phyloP scores from a whole-genome alignment of 1,140 invertebrate genomes.

The Drosophila athabasca region DNA sequence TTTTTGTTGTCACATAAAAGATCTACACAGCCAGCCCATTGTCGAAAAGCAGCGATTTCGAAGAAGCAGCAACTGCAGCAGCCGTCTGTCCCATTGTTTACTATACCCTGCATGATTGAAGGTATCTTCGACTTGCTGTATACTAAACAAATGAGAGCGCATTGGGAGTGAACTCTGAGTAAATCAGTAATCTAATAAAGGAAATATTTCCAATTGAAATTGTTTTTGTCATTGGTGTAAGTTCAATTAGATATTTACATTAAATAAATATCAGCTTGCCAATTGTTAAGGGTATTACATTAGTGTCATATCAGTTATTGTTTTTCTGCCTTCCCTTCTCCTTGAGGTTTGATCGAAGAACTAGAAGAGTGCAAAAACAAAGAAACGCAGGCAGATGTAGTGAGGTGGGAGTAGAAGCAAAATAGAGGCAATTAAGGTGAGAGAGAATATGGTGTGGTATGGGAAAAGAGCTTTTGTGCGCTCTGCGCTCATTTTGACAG shows the following conservation, averaged over 20 bases:
- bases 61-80: constrained; percentile 42
- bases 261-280: neutral
- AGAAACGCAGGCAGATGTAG: constrained; percentile 1
- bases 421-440: neutral
- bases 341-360: neutral
- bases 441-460: neutral
- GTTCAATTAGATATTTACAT: neutral
- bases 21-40: constrained; percentile 8
- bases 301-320: too few relatives aligned
- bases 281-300: neutral
- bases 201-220: neutral
- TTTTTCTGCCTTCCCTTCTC: neutral
- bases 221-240: neutral
- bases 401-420: neutral
- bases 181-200: too few relatives aligned
- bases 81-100: neutral
- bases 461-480: too few relatives aligned
- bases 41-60: constrained; percentile 35
- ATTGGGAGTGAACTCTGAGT: too few relatives aligned
- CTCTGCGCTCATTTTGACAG: too few relatives aligned
- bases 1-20: too few relatives aligned
- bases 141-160: too few relatives aligned
- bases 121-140: neutral
- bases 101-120: neutral
- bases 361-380: neutral